Evolutionary conservation across 2,113 vertebrate genomes (phyloP).

Genomic region (Pachyramphus minor): DNA sequence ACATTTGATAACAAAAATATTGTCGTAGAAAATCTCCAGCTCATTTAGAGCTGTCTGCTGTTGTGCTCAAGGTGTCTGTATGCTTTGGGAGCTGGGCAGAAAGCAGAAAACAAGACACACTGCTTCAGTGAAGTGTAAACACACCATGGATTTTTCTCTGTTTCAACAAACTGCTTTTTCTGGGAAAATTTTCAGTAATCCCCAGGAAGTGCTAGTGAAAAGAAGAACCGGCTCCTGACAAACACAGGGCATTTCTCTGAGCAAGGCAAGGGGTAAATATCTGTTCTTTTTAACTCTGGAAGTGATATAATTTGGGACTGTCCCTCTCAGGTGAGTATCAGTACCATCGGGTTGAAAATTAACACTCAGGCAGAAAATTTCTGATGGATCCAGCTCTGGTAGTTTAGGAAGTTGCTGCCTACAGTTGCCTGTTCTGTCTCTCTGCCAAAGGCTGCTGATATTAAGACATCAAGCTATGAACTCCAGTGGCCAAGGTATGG

Average conservation of each 20-base stretch:
- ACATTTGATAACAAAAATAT: slow-evolving; percentile 25
- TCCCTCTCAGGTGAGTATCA: not conserved
- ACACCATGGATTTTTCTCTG: not conserved
- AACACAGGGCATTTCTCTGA: not conserved
- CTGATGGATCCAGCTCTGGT: not conserved
- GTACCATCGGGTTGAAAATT: not conserved
- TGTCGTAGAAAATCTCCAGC: not conserved
- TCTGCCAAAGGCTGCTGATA: not conserved
- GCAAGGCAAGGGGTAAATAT: not conserved
- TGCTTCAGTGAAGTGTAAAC: not conserved
- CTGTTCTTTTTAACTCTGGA: not conserved
- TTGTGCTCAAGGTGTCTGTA: not conserved
- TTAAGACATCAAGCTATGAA: slow-evolving; percentile 15
- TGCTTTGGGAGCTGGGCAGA: not conserved
- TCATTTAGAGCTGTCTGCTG: not conserved
- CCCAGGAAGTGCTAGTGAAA: not conserved
- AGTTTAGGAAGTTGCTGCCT: not conserved
- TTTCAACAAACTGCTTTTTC: not conserved
- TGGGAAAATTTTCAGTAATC: not conserved
- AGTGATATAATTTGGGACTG: not conserved
- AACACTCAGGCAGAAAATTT: not conserved
- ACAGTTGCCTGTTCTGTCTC: not conserved
- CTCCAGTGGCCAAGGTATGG: not conserved
- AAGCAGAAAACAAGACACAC: not conserved
- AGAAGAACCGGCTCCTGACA: not conserved